phyloP scores from a whole-genome alignment of 1,140 invertebrate species.

The Hylyphantes graminicola region DNA sequence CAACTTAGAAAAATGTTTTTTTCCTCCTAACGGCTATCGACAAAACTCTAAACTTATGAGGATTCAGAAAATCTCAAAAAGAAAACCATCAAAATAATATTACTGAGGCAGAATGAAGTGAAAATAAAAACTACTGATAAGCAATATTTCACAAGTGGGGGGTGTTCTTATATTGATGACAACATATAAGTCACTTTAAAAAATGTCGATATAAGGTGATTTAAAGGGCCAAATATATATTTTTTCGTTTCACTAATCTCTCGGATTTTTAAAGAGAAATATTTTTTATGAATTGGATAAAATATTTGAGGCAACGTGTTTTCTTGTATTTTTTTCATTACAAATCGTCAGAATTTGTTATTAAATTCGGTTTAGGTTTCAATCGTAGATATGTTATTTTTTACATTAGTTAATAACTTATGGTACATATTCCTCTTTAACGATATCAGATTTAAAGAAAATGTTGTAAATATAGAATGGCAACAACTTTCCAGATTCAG shows the following conservation, averaged over 20 bases:
- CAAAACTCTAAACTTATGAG: slow-evolving; percentile 10
- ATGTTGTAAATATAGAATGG: no score
- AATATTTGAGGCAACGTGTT: not conserved
- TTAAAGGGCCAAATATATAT: not conserved
- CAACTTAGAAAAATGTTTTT: not conserved
- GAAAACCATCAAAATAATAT: not conserved
- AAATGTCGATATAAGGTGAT: not conserved
- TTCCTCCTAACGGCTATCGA: not conserved
- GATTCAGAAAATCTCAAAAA: not conserved
- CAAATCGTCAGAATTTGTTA: not conserved
- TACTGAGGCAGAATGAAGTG: not conserved
- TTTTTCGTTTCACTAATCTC: not conserved
- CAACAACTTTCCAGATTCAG: no score
- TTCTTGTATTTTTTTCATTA: not conserved
- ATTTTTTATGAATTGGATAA: not conserved
- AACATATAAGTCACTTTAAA: not conserved
- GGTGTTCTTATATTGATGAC: not conserved
- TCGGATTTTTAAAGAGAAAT: not conserved
- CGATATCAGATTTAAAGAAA: no score
- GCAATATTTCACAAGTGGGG: not conserved
- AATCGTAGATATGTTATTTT: no score
- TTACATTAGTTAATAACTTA: no score
- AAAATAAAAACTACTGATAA: not conserved
- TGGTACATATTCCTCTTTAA: no score
- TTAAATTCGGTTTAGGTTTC: no score